Evolutionary conservation across 2,888 invertebrate species (phyloP), one percentile per base, ranked within the genome.

Genomic region (Melanotus villosus): DNA sequence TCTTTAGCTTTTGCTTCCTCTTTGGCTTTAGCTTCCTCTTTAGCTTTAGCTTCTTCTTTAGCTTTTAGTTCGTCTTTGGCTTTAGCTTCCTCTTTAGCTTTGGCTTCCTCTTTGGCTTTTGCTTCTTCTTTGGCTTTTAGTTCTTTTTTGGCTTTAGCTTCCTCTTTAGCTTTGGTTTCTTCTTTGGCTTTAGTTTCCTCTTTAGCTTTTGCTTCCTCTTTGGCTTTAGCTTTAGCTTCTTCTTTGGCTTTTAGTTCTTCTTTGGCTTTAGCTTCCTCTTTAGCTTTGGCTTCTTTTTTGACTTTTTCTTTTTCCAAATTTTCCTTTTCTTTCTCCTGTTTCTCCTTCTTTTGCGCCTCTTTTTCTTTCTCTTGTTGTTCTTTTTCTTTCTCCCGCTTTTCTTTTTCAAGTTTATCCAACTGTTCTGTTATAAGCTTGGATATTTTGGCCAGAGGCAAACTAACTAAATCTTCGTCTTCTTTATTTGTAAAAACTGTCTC

Each of bases 1-100:
- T 79, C 74, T 34, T 79, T 71, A 63, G 76, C 74, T 43, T 79
- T 75, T 38, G 78, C 79, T 65, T 82, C 79, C 71, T 84, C 83
- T 16, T 52, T 14, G 12, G 19, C 21, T 21, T 84, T 14, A 81
- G 84, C 52, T 73, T 71, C 76, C 73, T 75, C 75, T 59, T 71
- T 74, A 34, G 74, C 52, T 68, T 77, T 73, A 38, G 68, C 58
- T 64, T 77, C 71, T 70, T 70, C 58, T 59, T 66, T 50, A 60
- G 64, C 47, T 58, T 45, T 68, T 70, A 5, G 26, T 26, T 26
- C 7, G 3, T 26, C 26, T 73, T 26, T 7, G 4, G 26, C 7
- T 26, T n/a, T n/a, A n/a, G 70, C 68, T 12, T 30, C 50, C 71
- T 41, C 74, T 43, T 47, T 77, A 70, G 18, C 65, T 73, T 52